phyloP scores from a whole-genome alignment of 2,113 vertebrate genomes.

The Irena cyanogastra region DNA sequence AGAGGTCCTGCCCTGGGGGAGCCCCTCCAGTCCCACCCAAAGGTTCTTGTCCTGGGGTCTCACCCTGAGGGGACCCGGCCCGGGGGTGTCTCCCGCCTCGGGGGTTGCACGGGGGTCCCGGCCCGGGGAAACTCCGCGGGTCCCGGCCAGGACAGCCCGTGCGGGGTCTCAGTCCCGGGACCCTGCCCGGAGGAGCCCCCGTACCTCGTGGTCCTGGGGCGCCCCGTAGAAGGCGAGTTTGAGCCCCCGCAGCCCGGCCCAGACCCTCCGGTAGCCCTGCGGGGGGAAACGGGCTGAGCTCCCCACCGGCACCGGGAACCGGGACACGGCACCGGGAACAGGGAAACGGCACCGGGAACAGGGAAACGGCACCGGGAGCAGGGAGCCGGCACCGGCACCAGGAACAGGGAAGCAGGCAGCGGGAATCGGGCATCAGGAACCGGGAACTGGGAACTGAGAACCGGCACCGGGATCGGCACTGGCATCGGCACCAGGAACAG shows the following conservation, averaged over 20 bases:
- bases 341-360: not conserved
- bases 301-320: not conserved
- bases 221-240: slow-evolving; percentile 76
- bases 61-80: not conserved
- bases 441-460: not conserved
- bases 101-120: too few species aligned
- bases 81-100: not conserved
- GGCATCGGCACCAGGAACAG: not conserved
- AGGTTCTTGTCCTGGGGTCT: not conserved
- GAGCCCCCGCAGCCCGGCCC: slow-evolving; percentile 67
- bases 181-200: not conserved
- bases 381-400: too few species aligned
- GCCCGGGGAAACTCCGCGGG: too few species aligned
- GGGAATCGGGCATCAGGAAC: too few species aligned
- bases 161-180: not conserved
- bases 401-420: too few species aligned
- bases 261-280: slow-evolving; percentile 14
- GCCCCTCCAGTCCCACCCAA: not conserved
- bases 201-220: slow-evolving; percentile 69
- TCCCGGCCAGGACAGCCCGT: too few species aligned
- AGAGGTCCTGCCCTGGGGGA: too few species aligned
- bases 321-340: not conserved
- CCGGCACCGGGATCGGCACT: not conserved
- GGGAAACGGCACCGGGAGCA: not conserved
- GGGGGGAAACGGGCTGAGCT: not conserved